Base-by-base conservation (phyloP, 53 echinoderm and acorn worm genomes). In the Mesocentrotus franciscanus region DNA sequence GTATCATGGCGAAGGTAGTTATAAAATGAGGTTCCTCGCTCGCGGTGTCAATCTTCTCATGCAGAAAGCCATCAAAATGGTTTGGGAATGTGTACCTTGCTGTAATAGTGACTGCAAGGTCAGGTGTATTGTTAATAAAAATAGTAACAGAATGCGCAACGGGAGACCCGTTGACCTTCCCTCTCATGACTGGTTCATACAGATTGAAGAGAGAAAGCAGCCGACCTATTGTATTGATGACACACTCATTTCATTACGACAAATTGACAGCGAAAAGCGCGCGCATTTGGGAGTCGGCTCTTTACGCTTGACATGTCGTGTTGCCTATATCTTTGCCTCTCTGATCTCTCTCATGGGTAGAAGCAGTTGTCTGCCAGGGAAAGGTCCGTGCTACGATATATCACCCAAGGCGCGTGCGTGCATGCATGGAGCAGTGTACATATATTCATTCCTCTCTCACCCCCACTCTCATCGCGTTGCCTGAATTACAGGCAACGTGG, bases 181-280 rank as follows among this genome's bases (percentile, higher is more conserved):
- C 58, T 10, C 36, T 34, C 9, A 33, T 66, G 66, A 66, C 66
- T 91, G 91, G 91, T 8, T 39, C 64, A 34, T 90, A 36, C 26
- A 64, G 20, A 91, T 15, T 62, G 91, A 91, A n/a, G 91, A 56
- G 92, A 64, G 29, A 71, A 92, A 92, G 74, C 92, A 92, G 92
- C 92, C 92, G 92, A 71, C 75, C 66, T 71, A 72, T 71, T 72
- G 92, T 92, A 92, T 92, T 92, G 74, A 92, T 92, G 92, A 92
- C 92, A 92, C 92, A 92, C 92, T 92, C 92, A 92, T 92, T 92
- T 74, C 92, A 92, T 92, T 92, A 92, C 74, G 75, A 92, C 92
- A 92, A 92, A 92, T 92, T 92, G 92, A 92, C 92, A 92, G 57
- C 92, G 92, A 92, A 92, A 92, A 92, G 92, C 92, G 92, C 92